phyloP scores from a whole-genome alignment of 2,797 vertebrate genomes.

The Odontamblyopus rebecca region DNA sequence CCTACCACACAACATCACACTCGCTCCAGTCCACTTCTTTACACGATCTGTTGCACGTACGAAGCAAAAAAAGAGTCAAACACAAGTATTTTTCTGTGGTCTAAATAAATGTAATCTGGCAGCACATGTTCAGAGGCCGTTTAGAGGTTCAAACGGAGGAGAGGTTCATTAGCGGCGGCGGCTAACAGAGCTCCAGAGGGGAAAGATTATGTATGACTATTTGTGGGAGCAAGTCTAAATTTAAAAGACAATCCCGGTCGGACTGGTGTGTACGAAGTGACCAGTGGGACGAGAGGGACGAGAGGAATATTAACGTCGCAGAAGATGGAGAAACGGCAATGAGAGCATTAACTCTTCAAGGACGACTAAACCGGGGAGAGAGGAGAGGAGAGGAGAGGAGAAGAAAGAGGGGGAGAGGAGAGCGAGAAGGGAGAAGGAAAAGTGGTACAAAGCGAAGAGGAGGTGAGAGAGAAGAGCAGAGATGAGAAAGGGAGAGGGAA shows the following conservation, averaged over 20 bases:
- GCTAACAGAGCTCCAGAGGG: constrained; percentile 15
- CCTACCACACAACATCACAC: too few relatives aligned
- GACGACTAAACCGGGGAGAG: constrained; percentile 49
- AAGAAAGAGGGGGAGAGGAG: too few relatives aligned
- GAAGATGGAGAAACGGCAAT: constrained; percentile 23
- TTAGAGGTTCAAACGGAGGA: not conserved
- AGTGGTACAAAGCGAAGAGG: not conserved
- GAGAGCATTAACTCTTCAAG: constrained; percentile 60
- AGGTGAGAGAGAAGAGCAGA: constrained; percentile 55
- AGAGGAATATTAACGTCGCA: constrained; percentile 6
- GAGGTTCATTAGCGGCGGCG: not conserved
- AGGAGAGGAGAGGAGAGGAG: constrained; percentile 22
- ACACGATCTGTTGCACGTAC: too few relatives aligned
- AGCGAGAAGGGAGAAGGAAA: too few relatives aligned
- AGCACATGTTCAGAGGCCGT: too few relatives aligned
- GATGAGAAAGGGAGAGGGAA: too few relatives aligned
- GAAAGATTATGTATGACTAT: constrained; percentile 1
- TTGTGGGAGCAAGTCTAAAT: constrained; percentile 32
- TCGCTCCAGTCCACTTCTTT: too few relatives aligned
- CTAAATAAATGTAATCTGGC: too few relatives aligned
- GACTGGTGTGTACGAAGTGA: constrained; percentile 18
- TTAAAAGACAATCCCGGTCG: constrained; percentile 25
- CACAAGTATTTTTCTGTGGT: too few relatives aligned
- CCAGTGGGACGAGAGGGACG: not conserved
- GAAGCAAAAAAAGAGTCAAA: too few relatives aligned